These are phyloP conservation scores for Pseudocheirus occidentalis DNA, from an alignment of 2,797 vertebrate genomes.

Conservation along the genomic window DNA sequence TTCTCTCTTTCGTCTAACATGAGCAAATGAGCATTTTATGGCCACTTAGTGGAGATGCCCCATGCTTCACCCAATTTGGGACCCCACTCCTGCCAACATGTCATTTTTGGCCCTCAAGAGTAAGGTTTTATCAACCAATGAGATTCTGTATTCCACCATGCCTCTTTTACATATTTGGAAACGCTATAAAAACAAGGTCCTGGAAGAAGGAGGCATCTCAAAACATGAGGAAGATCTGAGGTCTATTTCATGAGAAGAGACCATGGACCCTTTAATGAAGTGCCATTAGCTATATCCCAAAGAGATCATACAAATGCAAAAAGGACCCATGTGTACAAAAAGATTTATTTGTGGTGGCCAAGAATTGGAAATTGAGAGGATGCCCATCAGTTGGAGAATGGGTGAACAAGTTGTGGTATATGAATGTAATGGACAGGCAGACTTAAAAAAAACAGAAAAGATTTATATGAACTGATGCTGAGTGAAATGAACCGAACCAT, in stretches of 20 bases:
- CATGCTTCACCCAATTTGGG: neutral
- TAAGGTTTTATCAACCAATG: neutral
- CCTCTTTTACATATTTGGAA: neutral
- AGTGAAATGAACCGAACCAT: no score
- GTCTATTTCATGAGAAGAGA: neutral
- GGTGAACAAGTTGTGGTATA: no score
- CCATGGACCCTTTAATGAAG: neutral
- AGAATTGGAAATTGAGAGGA: no score
- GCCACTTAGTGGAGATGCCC: neutral
- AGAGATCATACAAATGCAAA: no score
- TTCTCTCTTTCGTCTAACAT: neutral
- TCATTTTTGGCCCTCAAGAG: neutral
- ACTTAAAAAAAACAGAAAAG: no score
- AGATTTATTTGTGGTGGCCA: no score
- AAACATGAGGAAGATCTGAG: neutral
- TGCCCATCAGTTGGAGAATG: no score
- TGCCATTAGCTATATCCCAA: neutral
- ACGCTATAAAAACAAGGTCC: neutral
- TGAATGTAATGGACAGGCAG: no score
- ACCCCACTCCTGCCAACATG: neutral
- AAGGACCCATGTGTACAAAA: no score
- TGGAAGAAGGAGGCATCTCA: neutral
- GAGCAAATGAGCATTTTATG: neutral
- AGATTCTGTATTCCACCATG: neutral
- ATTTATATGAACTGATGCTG: no score